phyloP scores from a whole-genome alignment of 2,888 invertebrate species.

The Hypena proboscidalis region DNA sequence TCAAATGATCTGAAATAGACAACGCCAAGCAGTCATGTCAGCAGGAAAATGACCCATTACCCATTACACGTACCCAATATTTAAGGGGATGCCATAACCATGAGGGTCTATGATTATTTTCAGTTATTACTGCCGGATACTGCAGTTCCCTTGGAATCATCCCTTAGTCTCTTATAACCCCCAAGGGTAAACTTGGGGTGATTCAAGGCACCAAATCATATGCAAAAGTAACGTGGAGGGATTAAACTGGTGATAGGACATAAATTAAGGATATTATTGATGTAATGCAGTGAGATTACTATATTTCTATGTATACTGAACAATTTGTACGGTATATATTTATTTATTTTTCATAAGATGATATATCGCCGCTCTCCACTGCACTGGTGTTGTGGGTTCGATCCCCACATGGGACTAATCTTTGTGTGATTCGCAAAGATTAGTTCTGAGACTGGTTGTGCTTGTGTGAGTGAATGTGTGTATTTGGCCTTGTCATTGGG shows the following conservation, averaged over 20 bases:
- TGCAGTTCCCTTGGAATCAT: conserved; percentile 28
- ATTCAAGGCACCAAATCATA: conserved; percentile 17
- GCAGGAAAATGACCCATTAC: background rate
- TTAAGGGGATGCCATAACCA: background rate
- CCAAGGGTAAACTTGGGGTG: conserved; percentile 26
- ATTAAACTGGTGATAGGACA: conserved; percentile 12
- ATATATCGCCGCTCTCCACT: too few species aligned
- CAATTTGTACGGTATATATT: too few species aligned
- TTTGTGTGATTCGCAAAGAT: too few species aligned
- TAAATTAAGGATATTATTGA: conserved; percentile 8
- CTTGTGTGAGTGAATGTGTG: too few species aligned
- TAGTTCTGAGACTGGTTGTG: too few species aligned
- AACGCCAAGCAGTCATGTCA: background rate
- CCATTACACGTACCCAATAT: background rate
- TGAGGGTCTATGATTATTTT: conserved; percentile 4
- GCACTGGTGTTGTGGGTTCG: too few species aligned
- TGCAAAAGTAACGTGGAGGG: conserved; percentile 11
- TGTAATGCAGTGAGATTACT: conserved; percentile 6
- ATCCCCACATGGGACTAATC: too few species aligned
- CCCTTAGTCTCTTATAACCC: conserved; percentile 32
- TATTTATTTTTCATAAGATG: too few species aligned
- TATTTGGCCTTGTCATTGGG: too few species aligned
- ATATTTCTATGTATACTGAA: conserved; percentile 4
- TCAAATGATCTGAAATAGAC: too few species aligned
- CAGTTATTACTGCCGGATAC: conserved; percentile 22